Evolutionary conservation across 2,113 vertebrate genomes (phyloP).

Genomic region (Atlantisia rogersi): DNA sequence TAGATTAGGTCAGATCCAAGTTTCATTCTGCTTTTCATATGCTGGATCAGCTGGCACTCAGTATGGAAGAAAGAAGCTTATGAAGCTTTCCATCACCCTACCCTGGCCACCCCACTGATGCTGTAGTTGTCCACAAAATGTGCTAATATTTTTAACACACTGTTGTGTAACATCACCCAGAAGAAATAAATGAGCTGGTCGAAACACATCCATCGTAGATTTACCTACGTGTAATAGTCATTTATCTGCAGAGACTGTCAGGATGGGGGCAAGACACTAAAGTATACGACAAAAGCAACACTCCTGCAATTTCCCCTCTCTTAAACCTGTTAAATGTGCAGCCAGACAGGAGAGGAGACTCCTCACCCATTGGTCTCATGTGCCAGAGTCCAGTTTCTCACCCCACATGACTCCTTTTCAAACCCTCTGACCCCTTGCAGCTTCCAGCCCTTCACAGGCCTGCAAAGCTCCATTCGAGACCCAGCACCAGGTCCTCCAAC

Average conservation of each 20-base stretch:
- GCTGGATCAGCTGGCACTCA: not conserved
- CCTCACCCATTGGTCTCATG: not conserved
- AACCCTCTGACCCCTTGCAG: not conserved
- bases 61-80: not conserved
- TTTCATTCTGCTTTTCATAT: not conserved
- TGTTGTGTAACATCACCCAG: not conserved
- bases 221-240: rapidly evolving
- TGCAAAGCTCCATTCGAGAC: rapidly evolving
- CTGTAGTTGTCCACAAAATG: not conserved
- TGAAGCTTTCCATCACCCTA: not conserved
- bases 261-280: not conserved
- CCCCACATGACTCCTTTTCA: not conserved
- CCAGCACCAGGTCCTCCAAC: not conserved
- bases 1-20: not conserved
- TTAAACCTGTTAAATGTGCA: not conserved
- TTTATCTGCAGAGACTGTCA: not conserved
- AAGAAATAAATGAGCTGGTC: not conserved
- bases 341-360: not conserved
- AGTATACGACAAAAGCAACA: not conserved
- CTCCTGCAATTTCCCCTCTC: not conserved
- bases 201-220: not conserved
- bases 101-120: rapidly evolving
- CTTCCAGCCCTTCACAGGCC: not conserved
- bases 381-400: not conserved
- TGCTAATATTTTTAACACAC: not conserved